phyloP scores from a whole-genome alignment of 1,140 invertebrate species.

The Acromyrmex heyeri region DNA sequence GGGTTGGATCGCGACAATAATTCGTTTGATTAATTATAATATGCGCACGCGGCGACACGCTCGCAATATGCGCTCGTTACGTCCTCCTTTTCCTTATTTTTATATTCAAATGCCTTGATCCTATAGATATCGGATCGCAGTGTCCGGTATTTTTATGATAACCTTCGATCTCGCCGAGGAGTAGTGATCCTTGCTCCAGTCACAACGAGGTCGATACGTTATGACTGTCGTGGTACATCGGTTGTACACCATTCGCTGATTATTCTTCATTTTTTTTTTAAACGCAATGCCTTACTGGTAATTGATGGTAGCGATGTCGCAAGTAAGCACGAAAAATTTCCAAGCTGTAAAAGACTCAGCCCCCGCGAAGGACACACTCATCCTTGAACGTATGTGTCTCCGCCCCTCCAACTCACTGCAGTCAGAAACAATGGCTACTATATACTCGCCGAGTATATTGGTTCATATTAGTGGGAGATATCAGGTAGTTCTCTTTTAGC shows the following conservation, averaged over 20 bases:
- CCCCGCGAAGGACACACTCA: not conserved
- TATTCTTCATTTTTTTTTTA: not conserved
- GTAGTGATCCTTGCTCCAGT: conserved; percentile 69
- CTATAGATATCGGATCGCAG: not conserved
- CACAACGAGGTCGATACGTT: conserved; percentile 46
- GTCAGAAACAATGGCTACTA: conserved; percentile 47
- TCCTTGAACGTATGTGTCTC: conserved; percentile 12
- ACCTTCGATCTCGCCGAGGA: conserved; percentile 51
- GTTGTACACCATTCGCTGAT: not conserved
- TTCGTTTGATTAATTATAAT: conserved; percentile 65
- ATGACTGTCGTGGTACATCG: conserved; percentile 26
- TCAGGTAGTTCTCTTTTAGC: conserved; percentile 83
- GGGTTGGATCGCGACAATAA: conserved; percentile 63
- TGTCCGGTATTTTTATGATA: conserved; percentile 35
- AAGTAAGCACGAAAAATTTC: conserved; percentile 15
- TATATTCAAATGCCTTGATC: not conserved
- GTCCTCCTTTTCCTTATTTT: not conserved
- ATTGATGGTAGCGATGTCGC: not conserved
- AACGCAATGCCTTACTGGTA: not conserved
- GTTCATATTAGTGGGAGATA: conserved; percentile 82
- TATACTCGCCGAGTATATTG: conserved; percentile 55
- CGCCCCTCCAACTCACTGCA: conserved; percentile 21
- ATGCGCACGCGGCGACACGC: not conserved
- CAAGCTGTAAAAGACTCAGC: not conserved
- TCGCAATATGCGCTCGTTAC: not conserved